Evolutionary conservation across 1,140 invertebrate genomes (phyloP).

Genomic region (Aphidius ervi): DNA sequence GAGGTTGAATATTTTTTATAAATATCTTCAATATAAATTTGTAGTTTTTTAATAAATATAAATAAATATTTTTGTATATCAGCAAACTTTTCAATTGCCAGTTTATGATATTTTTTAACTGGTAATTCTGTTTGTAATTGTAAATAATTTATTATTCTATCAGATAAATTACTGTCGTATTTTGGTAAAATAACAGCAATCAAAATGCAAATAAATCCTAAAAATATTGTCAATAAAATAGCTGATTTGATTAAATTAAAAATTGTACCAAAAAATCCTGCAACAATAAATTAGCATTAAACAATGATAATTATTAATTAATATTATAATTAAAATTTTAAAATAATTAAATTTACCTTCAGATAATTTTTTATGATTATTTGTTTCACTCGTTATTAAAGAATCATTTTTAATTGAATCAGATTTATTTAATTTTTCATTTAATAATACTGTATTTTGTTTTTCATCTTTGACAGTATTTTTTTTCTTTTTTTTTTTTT

Average conservation of each 20-base stretch:
- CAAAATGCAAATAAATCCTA: conserved; percentile 23
- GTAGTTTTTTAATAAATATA: conserved; percentile 24
- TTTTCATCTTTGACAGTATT: conserved; percentile 25
- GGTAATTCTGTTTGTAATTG: conserved; percentile 33
- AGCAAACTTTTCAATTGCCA: conserved; percentile 25
- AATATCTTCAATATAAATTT: conserved; percentile 24
- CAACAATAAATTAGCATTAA: conserved; percentile 5
- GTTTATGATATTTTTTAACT: conserved; percentile 34
- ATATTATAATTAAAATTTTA: neutral
- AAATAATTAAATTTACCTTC: neutral
- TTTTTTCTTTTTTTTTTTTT: conserved; percentile 42
- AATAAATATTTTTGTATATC: conserved; percentile 17
- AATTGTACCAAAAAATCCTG: conserved; percentile 18
- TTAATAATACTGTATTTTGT: conserved; percentile 6
- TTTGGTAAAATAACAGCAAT: conserved; percentile 30
- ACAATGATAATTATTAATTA: conserved; percentile 6
- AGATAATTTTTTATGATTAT: neutral
- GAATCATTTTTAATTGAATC: neutral
- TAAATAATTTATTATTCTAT: conserved; percentile 31
- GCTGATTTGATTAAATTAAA: conserved; percentile 23
- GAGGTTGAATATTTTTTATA: conserved; percentile 28
- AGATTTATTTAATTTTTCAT: conserved; percentile 18
- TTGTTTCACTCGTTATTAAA: neutral
- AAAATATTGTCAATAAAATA: conserved; percentile 27
- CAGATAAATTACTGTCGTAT: conserved; percentile 27